Conservation (phyloP, 2,113 vertebrate genomes). For the Falco punctatus region DNA sequence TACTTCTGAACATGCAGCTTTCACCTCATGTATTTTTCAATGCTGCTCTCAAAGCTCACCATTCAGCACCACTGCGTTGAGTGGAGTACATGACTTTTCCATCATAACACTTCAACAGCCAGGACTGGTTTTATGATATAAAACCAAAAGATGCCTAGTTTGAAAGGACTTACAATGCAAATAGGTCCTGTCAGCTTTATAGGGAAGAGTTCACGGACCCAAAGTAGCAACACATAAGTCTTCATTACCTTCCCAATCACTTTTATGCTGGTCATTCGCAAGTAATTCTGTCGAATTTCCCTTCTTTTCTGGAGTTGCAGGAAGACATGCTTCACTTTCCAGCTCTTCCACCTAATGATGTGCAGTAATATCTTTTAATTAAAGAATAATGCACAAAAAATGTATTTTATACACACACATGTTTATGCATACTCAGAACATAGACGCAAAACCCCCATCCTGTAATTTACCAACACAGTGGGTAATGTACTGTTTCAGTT, state of each 20-base stretch:
- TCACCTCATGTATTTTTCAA: not conserved
- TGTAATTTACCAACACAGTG: not conserved
- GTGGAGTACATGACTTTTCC: not conserved
- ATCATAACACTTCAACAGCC: not conserved
- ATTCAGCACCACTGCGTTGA: not conserved
- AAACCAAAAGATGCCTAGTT: not conserved
- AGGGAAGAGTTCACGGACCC: not conserved
- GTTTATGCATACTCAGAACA: not conserved
- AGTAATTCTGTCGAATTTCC: not conserved
- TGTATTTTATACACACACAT: not conserved
- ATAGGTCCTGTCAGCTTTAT: not conserved
- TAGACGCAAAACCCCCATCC: not conserved
- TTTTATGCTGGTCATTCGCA: not conserved
- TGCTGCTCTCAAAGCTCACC: not conserved
- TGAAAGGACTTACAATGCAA: not conserved
- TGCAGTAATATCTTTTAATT: conserved; percentile 20
- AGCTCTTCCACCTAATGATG: conserved; percentile 39
- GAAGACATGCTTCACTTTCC: conserved; percentile 4
- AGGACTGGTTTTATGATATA: not conserved
- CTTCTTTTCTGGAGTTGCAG: conserved; percentile 11
- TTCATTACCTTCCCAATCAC: conserved; percentile 54
- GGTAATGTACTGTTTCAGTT: not conserved
- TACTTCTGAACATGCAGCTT: not conserved
- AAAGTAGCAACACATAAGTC: not conserved
- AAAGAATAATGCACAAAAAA: not conserved